Evolutionary conservation across 1,140 invertebrate genomes (phyloP).

Genomic region (Lepidurus couesii): DNA sequence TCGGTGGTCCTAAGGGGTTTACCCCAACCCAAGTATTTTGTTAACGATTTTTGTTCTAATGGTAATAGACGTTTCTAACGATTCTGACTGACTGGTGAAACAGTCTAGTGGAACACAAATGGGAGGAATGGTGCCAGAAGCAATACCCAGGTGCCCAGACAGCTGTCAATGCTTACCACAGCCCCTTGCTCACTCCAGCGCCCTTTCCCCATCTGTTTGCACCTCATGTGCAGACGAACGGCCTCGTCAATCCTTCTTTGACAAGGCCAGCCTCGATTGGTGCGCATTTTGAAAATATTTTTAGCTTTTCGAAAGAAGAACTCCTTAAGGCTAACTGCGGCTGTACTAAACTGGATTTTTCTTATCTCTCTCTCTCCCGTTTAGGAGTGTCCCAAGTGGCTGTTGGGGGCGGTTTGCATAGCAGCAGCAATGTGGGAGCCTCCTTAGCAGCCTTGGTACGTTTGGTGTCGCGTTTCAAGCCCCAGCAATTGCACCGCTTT

Average conservation of each 20-base stretch:
- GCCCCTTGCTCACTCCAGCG: background rate
- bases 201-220: background rate
- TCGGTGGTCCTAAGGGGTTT: background rate
- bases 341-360: background rate
- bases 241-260: conserved; percentile 6
- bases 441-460: background rate
- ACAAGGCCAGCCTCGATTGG: conserved; percentile 7
- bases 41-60: background rate
- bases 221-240: background rate
- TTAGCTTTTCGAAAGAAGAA: background rate
- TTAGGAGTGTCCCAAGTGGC: conserved; percentile 4
- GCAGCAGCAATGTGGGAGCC: background rate
- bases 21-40: background rate
- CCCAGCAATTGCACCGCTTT: conserved; percentile 27
- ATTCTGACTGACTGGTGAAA: background rate
- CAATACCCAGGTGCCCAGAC: background rate
- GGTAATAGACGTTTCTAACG: background rate
- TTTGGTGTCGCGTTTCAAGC: conserved; percentile 15
- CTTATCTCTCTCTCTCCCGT: background rate
- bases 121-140: background rate
- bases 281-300: background rate
- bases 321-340: background rate
- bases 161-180: background rate
- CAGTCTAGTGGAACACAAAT: background rate
- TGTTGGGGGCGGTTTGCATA: conserved; percentile 20